phyloP scores from a whole-genome alignment of 2,888 invertebrate genomes.

The Lasioglossum leucozonium region DNA sequence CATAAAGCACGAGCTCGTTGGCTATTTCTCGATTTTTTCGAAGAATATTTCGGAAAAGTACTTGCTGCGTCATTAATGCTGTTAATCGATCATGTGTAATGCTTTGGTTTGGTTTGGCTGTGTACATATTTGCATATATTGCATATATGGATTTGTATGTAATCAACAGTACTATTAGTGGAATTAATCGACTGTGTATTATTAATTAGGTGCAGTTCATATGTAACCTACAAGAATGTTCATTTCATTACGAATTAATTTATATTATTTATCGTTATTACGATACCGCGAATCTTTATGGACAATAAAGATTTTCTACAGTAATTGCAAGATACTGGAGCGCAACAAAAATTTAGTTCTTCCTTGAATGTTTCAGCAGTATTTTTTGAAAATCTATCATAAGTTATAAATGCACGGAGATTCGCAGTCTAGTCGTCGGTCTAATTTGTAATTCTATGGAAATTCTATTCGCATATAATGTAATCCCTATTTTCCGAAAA shows the following conservation, averaged over 20 bases:
- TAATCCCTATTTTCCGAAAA: not conserved
- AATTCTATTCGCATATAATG: not conserved
- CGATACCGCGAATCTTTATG: not conserved
- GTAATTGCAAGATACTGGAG: not conserved
- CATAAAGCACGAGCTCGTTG: not conserved
- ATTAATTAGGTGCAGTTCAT: not conserved
- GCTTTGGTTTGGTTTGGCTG: not conserved
- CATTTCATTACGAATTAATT: not conserved
- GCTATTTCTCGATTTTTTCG: not conserved
- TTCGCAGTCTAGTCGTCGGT: not conserved
- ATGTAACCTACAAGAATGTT: not conserved
- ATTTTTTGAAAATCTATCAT: not conserved
- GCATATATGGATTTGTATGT: not conserved
- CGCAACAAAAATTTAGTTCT: not conserved
- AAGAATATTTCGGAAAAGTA: not conserved
- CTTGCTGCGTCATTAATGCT: not conserved
- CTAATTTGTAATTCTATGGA: not conserved
- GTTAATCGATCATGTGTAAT: not conserved
- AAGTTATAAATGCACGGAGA: not conserved
- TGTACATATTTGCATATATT: not conserved
- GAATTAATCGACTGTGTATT: not conserved
- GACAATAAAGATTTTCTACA: not conserved
- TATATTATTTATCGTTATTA: not conserved
- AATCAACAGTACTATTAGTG: not conserved
- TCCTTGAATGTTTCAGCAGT: too few species aligned